Conservation (phyloP, 2,113 vertebrate genomes). For the Megaceryle maxima region DNA sequence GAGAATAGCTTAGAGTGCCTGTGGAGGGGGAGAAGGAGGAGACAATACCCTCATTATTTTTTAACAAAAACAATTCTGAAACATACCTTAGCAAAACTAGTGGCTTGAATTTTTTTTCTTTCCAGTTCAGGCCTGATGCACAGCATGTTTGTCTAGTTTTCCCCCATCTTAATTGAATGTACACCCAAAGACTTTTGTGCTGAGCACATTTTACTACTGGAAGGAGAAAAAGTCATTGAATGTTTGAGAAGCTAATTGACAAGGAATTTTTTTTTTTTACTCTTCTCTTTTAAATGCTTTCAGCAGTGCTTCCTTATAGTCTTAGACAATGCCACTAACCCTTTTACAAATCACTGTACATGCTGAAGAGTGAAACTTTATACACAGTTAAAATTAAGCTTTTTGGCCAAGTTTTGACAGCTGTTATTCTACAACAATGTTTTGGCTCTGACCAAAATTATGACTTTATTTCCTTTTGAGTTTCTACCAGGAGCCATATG, state of each 20-base stretch:
- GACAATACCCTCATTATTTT: conserved; percentile 22
- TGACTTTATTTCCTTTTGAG: conserved; percentile 66
- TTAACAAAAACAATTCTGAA: conserved; percentile 41
- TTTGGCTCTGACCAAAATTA: conserved; percentile 61
- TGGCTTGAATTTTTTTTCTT: not conserved
- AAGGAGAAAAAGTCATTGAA: not conserved
- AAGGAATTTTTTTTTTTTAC: not conserved
- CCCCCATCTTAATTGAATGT: not conserved
- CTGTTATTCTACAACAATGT: conserved; percentile 63
- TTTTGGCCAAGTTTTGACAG: conserved; percentile 57
- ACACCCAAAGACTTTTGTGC: not conserved
- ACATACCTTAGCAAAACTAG: conserved; percentile 13
- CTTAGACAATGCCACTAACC: conserved; percentile 14
- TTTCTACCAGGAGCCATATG: conserved; percentile 47
- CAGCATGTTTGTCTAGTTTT: not conserved
- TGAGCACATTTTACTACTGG: not conserved
- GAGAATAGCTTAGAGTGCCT: conserved; percentile 12
- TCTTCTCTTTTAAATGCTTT: conserved; percentile 19
- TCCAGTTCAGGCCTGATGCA: not conserved
- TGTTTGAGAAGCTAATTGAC: conserved; percentile 41
- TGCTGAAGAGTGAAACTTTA: conserved; percentile 22
- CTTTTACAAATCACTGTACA: conserved; percentile 24
- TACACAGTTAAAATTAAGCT: conserved; percentile 12
- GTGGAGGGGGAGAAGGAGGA: conserved; percentile 1
- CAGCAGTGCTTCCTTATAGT: conserved; percentile 20